These are phyloP conservation scores for Melanaphis sacchari DNA, from an alignment of 1,140 invertebrate species.

Conservation along the genomic window DNA sequence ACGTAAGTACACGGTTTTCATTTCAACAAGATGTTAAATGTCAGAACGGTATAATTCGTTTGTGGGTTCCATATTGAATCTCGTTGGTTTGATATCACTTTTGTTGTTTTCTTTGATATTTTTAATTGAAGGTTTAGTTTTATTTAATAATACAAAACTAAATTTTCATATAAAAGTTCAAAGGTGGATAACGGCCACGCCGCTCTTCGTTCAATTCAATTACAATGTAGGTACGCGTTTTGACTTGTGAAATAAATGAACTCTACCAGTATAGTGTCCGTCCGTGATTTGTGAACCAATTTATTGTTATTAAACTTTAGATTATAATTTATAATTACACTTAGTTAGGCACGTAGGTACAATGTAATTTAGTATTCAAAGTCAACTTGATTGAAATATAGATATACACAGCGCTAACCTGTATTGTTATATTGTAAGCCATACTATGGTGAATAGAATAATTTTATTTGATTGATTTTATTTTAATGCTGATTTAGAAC, in stretches of 20 bases:
- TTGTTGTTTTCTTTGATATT: not conserved
- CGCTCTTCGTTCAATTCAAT: not conserved
- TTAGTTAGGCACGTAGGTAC: not conserved
- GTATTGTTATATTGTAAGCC: not conserved
- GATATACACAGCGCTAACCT: not conserved
- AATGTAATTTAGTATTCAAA: conserved; percentile 1
- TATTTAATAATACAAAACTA: not conserved
- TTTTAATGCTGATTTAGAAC: not conserved
- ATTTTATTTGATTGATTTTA: not conserved
- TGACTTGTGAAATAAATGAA: conserved; percentile 9
- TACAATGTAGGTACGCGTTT: not conserved
- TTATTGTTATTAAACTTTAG: not conserved
- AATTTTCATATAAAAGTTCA: not conserved
- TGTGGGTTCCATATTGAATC: not conserved
- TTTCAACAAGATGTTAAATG: not conserved
- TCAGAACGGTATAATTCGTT: not conserved
- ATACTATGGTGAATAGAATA: not conserved
- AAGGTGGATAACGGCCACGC: not conserved
- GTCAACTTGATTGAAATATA: not conserved
- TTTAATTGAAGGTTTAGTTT: not conserved
- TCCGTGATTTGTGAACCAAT: not conserved
- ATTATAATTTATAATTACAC: conserved; percentile 17
- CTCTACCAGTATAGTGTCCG: not conserved
- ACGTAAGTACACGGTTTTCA: not conserved
- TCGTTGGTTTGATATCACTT: not conserved